Evolutionary conservation across 1,140 invertebrate genomes (phyloP), one percentile per base, ranked within the genome.

Genomic region (Drosophila saltans): DNA sequence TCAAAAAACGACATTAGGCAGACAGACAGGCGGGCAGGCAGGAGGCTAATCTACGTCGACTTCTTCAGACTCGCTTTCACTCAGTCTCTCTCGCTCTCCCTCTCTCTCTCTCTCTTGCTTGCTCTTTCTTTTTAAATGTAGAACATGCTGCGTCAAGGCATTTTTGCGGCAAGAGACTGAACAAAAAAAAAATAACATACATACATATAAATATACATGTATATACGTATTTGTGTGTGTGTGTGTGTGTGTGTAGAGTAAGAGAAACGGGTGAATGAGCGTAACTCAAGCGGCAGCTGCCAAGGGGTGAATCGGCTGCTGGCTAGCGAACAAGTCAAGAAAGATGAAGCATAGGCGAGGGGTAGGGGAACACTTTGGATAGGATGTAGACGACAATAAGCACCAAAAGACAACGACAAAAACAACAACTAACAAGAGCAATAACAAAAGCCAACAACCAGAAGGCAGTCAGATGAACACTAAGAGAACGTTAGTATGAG

Each of bases 101-200:
- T 26, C 45, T 52, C 21, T 9, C 21, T 52, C 45, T 24, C 45
- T 9, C 45, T 52, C 21, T 43, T 36, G 3, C 33, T 36, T 36
- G 33, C 11, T 43, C 41, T n/a, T 43, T n/a, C 45, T 26, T 26
- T 52, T 26, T 59, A 68, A 83, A 83, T 83, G 81, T 80, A 45
- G 77, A 84, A 77, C 78, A 78, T 71, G 66, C 81, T 81, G 74
- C 81, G 81, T 85, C 74, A 78, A 80, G 81, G 77, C 67, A 78
- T 85, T 84, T 74, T 74, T 68, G 74, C 45, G 72, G 80, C 66
- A 61, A 67, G 72, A 45, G 52, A 52, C 73, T 64, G 36, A 77
- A 57, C 36, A n/a, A 33, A 60, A 63, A 52, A 68, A 16, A 33
- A 21, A 36, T 5, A 58, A 58, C 16, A 41, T 24, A 36, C 59